Conservation (phyloP, 2,888 invertebrate genomes). For the Anagyrus pseudococci region DNA sequence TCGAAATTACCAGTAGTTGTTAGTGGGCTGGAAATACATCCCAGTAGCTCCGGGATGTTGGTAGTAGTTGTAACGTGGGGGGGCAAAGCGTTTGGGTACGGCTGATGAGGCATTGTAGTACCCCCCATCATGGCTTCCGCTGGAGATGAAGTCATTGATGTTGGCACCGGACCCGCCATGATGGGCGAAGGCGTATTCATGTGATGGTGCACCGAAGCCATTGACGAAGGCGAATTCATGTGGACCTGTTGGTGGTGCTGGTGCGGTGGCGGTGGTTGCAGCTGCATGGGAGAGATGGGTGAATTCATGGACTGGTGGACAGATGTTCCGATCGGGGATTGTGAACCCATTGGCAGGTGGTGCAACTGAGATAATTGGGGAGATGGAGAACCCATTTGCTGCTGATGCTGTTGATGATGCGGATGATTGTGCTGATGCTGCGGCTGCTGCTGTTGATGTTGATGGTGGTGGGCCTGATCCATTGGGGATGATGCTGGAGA, state of each 20-base stretch:
- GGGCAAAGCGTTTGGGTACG: constrained; percentile 87
- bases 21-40: constrained; percentile 66
- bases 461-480: constrained; percentile 61
- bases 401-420: constrained; percentile 63
- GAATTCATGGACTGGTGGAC: constrained; percentile 58
- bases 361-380: constrained; percentile 51
- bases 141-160: constrained; percentile 55
- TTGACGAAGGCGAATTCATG: constrained; percentile 58
- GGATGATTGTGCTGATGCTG: constrained; percentile 62
- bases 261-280: constrained; percentile 56
- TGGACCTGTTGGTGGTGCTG: constrained; percentile 59
- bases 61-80: constrained; percentile 81
- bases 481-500: constrained; percentile 57
- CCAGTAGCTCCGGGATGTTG: constrained; percentile 61
- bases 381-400: constrained; percentile 45
- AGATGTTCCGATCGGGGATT: constrained; percentile 57
- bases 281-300: constrained; percentile 56
- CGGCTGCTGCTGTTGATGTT: constrained; percentile 62
- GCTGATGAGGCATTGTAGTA: constrained; percentile 61
- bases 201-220: constrained; percentile 54
- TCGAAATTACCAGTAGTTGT: constrained; percentile 78
- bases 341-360: constrained; percentile 62
- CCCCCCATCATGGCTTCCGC: constrained; percentile 57
- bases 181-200: constrained; percentile 60
- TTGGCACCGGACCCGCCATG: constrained; percentile 59